A percentile compares a stretch with the other conserved stretches of the same genome.
Conservation (phyloP, 2,797 vertebrate species). For the Spea hammondii region DNA sequence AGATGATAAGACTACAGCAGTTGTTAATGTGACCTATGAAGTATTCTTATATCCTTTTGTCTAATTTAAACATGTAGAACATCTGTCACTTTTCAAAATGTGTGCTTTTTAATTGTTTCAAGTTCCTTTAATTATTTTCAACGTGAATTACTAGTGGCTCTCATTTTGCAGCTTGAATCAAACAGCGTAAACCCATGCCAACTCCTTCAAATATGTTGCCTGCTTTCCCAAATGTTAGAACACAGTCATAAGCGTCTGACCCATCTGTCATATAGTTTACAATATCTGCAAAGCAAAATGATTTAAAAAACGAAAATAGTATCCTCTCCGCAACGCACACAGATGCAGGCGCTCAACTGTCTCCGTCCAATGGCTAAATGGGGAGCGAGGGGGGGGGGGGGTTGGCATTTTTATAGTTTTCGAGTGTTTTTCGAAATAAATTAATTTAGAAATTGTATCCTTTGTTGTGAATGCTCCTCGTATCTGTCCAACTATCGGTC, state of each 20-base stretch:
- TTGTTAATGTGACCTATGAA: slow-evolving; percentile 71
- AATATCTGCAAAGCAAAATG: slow-evolving; percentile 70
- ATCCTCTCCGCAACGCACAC: slow-evolving; percentile 60
- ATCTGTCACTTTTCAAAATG: slow-evolving; percentile 75
- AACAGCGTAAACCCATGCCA: slow-evolving; percentile 79
- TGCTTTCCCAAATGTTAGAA: slow-evolving; percentile 82
- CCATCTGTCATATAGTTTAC: slow-evolving; percentile 82
- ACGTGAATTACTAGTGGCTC: slow-evolving; percentile 77
- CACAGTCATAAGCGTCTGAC: slow-evolving; percentile 79
- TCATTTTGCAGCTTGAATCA: slow-evolving; percentile 82
- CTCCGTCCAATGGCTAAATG: slow-evolving; percentile 20
- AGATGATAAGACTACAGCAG: slow-evolving; percentile 64
- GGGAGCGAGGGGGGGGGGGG: neutral
- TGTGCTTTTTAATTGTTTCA: slow-evolving; percentile 81
- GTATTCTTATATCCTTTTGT: slow-evolving; percentile 71
- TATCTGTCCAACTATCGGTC: neutral
- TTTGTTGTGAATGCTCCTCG: neutral
- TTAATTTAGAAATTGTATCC: neutral
- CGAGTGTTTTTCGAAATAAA: neutral
- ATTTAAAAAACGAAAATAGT: slow-evolving; percentile 56
- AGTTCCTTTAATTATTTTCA: slow-evolving; percentile 81
- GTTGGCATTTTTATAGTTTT: neutral
- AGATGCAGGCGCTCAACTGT: slow-evolving; percentile 54
- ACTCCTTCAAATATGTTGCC: slow-evolving; percentile 83
- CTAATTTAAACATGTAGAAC: slow-evolving; percentile 80